Evolutionary conservation across 2,113 vertebrate genomes (phyloP), one percentile per base, ranked within the genome.

Genomic region (Cyrtonyx montezumae): DNA sequence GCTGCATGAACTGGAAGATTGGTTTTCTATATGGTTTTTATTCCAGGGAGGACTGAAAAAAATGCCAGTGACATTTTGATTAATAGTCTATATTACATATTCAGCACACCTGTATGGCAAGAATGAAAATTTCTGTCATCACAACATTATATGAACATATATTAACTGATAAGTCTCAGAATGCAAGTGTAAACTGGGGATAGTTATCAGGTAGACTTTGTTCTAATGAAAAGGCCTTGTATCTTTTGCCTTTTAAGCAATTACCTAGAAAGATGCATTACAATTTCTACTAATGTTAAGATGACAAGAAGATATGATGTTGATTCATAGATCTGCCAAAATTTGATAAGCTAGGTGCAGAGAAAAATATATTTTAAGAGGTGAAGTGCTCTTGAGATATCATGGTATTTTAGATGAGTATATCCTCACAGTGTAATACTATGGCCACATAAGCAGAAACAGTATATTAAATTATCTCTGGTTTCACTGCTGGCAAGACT

Each of bases 401-500:
- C 48, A 28, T 0, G 3, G 34, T 78, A 25, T 8, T 88, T 94
- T 36, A 67, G 61, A 86, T 84, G 48, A 86, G 34, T 42, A 30
- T 79, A 42, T 48, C 61, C 56, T 93, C 30, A 30, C 25, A 71
- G 28, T 34, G 46, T 77, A 78, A 68, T 83, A 37, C 56, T 63
- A 1, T 55, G 55, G 59, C 68, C 56, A 59, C 34, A 28, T 78
- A 87, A 94, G 28, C 46, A 91, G 84, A 89, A 91, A 66, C 23
- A 43, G 25, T 13, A 6, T 65, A 84, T 81, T 77, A 63, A 86
- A 84, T 81, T 75, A 26, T 84, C 77, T 88, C 65, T 94, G 73
- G 13, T 86, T 90, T 91, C 93, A 65, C 46, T 95, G 76, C 76
- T 93, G 68, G 68, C 46, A 63, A 80, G 51, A 83, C 71, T 71